Evolutionary conservation across 1,140 invertebrate species (phyloP).

Genomic region (Drosophila takahashii): DNA sequence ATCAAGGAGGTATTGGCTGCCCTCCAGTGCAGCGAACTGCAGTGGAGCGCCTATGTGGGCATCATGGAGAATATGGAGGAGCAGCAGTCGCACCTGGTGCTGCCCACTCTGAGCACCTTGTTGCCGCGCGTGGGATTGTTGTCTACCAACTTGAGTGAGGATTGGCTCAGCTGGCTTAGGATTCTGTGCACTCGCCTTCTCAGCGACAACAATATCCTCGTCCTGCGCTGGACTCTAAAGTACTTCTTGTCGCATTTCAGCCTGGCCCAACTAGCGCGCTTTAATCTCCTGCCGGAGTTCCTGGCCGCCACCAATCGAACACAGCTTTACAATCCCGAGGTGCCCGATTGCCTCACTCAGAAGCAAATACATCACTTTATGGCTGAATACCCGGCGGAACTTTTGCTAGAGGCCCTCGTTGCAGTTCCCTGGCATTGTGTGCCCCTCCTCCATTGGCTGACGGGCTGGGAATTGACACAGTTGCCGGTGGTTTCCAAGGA

Average conservation of each 20-base stretch:
- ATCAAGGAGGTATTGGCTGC: slow-evolving; percentile 6
- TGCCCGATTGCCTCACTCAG: slow-evolving; percentile 23
- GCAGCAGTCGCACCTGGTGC: slow-evolving; percentile 87
- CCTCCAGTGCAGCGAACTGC: slow-evolving; percentile 32
- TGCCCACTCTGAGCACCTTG: slow-evolving; percentile 85
- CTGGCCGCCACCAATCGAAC: slow-evolving; percentile 66
- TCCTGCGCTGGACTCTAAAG: slow-evolving; percentile 85
- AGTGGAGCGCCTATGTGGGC: slow-evolving; percentile 63
- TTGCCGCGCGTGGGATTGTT: slow-evolving; percentile 58
- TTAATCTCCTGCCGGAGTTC: slow-evolving; percentile 52
- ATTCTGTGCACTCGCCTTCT: slow-evolving; percentile 85
- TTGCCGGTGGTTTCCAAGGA: slow-evolving; percentile 12
- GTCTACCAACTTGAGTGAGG: background rate
- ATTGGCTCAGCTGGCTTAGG: slow-evolving; percentile 81
- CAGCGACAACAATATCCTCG: slow-evolving; percentile 83
- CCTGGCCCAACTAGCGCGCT: slow-evolving; percentile 16
- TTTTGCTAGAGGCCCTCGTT: slow-evolving; percentile 42
- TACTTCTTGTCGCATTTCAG: slow-evolving; percentile 54
- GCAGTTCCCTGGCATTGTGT: slow-evolving; percentile 66
- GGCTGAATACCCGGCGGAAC: background rate
- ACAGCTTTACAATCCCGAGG: slow-evolving; percentile 63
- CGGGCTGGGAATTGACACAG: slow-evolving; percentile 10
- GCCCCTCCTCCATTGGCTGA: slow-evolving; percentile 63
- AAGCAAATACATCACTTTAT: slow-evolving; percentile 24
- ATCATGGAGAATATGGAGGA: slow-evolving; percentile 87